Percentiles rank a stretch among this genome's conserved stretches.
phyloP scores from a whole-genome alignment of 2,113 vertebrate species.

The Thomomys bottae region DNA sequence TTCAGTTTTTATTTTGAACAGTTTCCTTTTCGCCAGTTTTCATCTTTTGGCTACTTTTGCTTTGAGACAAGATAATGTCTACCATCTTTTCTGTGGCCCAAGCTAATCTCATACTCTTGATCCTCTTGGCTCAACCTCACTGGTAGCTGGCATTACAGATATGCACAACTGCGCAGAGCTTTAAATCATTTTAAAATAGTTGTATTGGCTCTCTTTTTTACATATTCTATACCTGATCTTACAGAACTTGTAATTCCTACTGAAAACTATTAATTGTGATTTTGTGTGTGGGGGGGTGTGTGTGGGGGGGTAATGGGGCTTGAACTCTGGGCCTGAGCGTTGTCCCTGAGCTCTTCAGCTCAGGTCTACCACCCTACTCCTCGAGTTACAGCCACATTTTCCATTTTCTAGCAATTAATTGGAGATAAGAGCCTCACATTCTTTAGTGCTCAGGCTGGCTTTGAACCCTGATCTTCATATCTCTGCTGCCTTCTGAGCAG shows the following conservation, averaged over 20 bases:
- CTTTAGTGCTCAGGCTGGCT: too few relatives aligned
- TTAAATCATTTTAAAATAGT: constrained; percentile 8
- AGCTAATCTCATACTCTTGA: neutral
- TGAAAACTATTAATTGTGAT: constrained; percentile 23
- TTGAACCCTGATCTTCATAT: too few relatives aligned
- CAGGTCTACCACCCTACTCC: too few relatives aligned
- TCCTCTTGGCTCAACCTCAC: neutral
- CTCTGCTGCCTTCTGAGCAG: too few relatives aligned
- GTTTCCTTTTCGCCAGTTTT: neutral
- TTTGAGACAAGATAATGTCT: neutral
- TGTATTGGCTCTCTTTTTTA: constrained; percentile 3
- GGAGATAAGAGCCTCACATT: too few relatives aligned
- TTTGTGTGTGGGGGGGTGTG: too few relatives aligned
- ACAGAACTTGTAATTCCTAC: neutral
- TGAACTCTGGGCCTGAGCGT: too few relatives aligned
- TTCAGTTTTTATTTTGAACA: constrained; percentile 20
- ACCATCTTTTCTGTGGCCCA: neutral
- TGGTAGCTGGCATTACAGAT: neutral
- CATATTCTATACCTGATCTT: neutral
- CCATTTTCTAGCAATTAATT: too few relatives aligned
- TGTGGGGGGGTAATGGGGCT: too few relatives aligned
- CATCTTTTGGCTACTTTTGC: constrained; percentile 15
- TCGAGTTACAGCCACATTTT: too few relatives aligned
- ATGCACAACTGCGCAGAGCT: neutral
- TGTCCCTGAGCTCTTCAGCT: too few relatives aligned